Evolutionary conservation across 2,797 vertebrate species (phyloP), one percentile per base, ranked within the genome.

Genomic region (Enteromius mattozi): DNA sequence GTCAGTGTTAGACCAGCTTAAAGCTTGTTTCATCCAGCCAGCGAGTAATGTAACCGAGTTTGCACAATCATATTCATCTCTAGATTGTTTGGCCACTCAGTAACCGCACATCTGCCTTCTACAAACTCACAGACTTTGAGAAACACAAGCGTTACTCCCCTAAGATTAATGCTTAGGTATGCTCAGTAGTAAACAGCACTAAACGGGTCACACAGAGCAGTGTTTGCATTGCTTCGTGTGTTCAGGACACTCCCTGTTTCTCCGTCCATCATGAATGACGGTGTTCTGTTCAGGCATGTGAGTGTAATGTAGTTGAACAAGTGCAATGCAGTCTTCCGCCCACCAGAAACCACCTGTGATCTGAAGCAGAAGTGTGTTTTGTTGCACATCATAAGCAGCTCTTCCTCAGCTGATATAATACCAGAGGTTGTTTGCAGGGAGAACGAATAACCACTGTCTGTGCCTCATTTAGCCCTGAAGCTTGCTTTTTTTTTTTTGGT

Each of bases 221-320:
- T 72, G 68, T 81, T 81, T 81, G 40, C 27, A 45, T 61, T 61
- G 69, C 27, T 51, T 0, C 45, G 37, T 51, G 33, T 12, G 10
- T 81, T 71, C 6, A n/a, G 40, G 40, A 74, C 69, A 63, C 80
- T 47, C 69, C 69, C 69, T 37, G 27, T 27, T 37, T 71, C 27
- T 30, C 47, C 17, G 0, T 33, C 69, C 37, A 16, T 71, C 37
- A 9, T 59, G 49, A 80, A 19, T 40, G 51, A 19, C 14, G 0
- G 54, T n/a, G 27, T 16, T 47, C 19, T 82, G 56, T 82, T 51
- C 56, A 19, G 81, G 56, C 70, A 27, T 75, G 70, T 65, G 19
- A 65, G 42, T 4, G 12, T 16, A 65, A 75, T 65, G 56, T 35
- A 17, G 59, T 47, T 35, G 10, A 72, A 82, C 56, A 65, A 75